These are phyloP conservation scores for Callopanchax toddi DNA, from an alignment of 2,113 vertebrate species.

Conservation along the genomic window DNA sequence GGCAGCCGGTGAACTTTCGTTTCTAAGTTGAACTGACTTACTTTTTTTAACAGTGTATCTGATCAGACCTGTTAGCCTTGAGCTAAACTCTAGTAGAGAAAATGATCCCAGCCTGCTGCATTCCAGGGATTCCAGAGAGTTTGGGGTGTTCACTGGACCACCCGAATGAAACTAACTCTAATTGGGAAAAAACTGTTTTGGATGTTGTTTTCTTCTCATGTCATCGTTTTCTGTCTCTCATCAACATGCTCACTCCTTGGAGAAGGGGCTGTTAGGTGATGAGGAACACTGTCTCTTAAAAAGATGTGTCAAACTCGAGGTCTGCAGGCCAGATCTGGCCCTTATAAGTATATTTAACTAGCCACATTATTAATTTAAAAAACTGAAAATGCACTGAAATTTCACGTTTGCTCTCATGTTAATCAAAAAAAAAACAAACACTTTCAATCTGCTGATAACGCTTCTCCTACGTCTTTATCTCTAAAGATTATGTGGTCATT, in stretches of 20 bases:
- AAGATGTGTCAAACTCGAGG: not conserved
- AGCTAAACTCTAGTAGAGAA: constrained; percentile 24
- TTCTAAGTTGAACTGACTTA: no score
- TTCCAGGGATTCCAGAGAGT: constrained; percentile 64
- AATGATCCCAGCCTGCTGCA: constrained; percentile 32
- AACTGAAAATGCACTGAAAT: no score
- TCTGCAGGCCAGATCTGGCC: no score
- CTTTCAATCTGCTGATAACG: no score
- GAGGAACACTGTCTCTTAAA: constrained; percentile 13
- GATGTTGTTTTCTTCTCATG: not conserved
- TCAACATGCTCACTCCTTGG: not conserved
- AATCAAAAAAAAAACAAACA: no score
- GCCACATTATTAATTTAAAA: no score
- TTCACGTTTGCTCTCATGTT: no score
- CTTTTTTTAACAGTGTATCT: no score
- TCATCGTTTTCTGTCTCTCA: not conserved
- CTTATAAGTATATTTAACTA: no score
- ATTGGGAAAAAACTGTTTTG: not conserved
- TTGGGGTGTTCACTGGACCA: constrained; percentile 30
- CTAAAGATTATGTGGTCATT: no score
- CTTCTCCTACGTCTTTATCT: no score
- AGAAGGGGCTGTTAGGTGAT: not conserved
- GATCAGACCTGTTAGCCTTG: constrained; percentile 19
- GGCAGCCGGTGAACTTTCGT: no score
- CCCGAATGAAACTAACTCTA: constrained; percentile 16